Evolutionary conservation across 2,888 invertebrate genomes (phyloP), one percentile per base, ranked within the genome.

Genomic region (Himalopsyche tibetana): DNA sequence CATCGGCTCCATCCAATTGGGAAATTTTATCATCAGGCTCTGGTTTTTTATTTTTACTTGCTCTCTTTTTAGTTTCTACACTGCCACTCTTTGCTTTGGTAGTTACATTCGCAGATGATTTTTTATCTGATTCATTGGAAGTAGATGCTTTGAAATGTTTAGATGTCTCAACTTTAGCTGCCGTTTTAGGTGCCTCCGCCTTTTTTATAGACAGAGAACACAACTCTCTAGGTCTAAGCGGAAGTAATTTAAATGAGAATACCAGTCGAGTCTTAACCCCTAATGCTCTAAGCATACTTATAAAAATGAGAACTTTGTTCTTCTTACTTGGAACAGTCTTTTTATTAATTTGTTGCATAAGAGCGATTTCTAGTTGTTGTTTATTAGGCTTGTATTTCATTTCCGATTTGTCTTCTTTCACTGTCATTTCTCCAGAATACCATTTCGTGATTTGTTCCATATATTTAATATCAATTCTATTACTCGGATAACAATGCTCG

Each of bases 261-360:
- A 98, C 95, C 55, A 99, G 91, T 82, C 99, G 94, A 89, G 96
- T 96, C 90, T 96, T 95, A 86, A 98, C 92, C 0, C 98, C 98
- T 89, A 98, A 93, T 69, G 96, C 95, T 90, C 98, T 94, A 81
- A 97, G 91, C 90, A 97, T 93, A 40, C 95, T 94, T 55, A 98
- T 93, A 91, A 97, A 98, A 89, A 98, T 94, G 90, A 95, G 94
- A 83, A 96, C 95, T 88, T 95, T 93, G 92, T 96, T 95, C 89
- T 95, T 95, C 88, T 95, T 95, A 89, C 95, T 94, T 55, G 94
- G 92, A 0, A 95, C 95, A 88, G 93, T 93, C 90, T 94, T 95
- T 82, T 92, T 93, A 89, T 93, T 93, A n/a, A 96, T 94, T 91
- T 95, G 94, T 82, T 92, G 90, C 82, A 94, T 90, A 84, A 96